A percentile compares a stretch with the other conserved stretches of the same genome.
Conservation (phyloP, 2,797 vertebrate species). For the Prionace glauca region DNA sequence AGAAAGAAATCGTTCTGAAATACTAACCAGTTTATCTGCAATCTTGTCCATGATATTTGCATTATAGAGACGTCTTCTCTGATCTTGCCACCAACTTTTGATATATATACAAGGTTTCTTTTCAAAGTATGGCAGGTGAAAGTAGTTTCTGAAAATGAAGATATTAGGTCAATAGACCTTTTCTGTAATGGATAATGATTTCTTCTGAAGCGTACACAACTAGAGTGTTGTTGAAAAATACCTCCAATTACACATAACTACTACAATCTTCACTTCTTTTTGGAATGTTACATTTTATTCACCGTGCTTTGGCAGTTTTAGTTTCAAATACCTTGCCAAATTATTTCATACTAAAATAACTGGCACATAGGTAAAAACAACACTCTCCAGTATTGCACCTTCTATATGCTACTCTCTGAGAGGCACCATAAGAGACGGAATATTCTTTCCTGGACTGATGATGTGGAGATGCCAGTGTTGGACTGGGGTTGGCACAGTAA, state of each 20-base stretch:
- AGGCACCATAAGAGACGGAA: background rate
- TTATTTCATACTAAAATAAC: conserved; percentile 8
- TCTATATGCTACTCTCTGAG: background rate
- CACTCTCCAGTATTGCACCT: too few species aligned
- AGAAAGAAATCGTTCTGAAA: background rate
- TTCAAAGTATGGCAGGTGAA: conserved; percentile 89
- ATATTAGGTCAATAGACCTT: rapidly evolving
- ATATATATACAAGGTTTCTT: conserved; percentile 91
- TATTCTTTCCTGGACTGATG: background rate
- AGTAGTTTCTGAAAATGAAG: conserved; percentile 75
- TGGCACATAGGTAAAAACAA: background rate
- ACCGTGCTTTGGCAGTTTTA: background rate
- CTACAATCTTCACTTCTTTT: background rate
- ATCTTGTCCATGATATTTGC: conserved; percentile 90
- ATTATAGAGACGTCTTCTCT: conserved; percentile 82
- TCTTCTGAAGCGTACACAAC: background rate
- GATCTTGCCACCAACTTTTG: conserved; percentile 95
- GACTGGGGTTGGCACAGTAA: too few species aligned
- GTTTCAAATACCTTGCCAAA: background rate
- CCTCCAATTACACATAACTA: background rate
- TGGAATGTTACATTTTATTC: background rate
- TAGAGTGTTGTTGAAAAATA: background rate
- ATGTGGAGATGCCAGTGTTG: too few species aligned
- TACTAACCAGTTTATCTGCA: conserved; percentile 83
- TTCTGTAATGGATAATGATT: background rate